phyloP scores from a whole-genome alignment of 2,797 vertebrate species.

The Notoglanidium macrostoma region DNA sequence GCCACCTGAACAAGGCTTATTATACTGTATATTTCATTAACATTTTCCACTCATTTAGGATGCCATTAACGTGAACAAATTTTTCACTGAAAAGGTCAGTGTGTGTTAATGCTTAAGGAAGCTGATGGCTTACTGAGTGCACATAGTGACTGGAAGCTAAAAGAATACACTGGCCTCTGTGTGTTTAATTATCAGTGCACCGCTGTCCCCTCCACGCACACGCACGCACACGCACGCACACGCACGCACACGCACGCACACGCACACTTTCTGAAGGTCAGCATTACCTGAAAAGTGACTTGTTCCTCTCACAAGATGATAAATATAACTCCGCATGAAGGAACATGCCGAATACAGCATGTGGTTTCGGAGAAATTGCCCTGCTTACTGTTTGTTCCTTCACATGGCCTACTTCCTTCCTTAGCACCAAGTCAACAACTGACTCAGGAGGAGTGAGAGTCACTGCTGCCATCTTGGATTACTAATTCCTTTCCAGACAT shows the following conservation, averaged over 20 bases:
- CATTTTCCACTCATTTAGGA: neutral
- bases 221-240: neutral
- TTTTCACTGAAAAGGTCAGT: conserved; percentile 29
- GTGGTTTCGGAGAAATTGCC: conserved; percentile 25
- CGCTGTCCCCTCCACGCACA: conserved; percentile 22
- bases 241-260: conserved; percentile 15
- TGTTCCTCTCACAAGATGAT: conserved; percentile 29
- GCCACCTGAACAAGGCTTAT: neutral
- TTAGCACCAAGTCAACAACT: conserved; percentile 14
- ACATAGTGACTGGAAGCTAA: conserved; percentile 51
- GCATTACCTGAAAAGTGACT: conserved; percentile 40
- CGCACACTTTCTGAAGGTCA: neutral
- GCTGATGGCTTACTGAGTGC: neutral
- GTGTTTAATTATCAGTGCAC: conserved; percentile 46
- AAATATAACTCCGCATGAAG: conserved; percentile 41
- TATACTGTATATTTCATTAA: neutral
- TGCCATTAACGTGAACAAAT: neutral
- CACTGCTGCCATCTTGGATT: neutral
- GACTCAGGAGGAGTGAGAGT: conserved; percentile 25
- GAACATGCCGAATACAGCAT: conserved; percentile 8
- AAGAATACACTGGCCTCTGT: conserved; percentile 24
- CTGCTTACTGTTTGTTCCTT: conserved; percentile 26
- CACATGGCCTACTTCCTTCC: conserved; percentile 34
- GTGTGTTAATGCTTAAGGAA: neutral
- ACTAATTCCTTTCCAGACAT: conserved; percentile 36